Percentiles rank a stretch among this genome's conserved stretches.
phyloP scores from a whole-genome alignment of 2,888 invertebrate species.

The Argyra leucocephala region DNA sequence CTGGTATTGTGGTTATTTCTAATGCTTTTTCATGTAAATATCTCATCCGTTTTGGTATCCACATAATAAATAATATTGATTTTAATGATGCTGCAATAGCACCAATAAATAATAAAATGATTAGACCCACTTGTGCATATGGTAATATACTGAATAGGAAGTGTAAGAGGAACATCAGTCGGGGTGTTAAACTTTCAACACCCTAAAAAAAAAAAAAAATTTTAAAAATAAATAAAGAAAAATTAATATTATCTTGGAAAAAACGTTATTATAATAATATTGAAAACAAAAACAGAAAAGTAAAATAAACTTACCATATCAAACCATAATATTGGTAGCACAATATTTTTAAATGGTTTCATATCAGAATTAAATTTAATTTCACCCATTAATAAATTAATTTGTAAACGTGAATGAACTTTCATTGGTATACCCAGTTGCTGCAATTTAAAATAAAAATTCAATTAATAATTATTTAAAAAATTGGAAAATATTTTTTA shows the following conservation, averaged over 20 bases:
- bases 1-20: slow-evolving; percentile 20
- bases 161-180: slow-evolving; percentile 43
- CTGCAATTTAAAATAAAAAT: slow-evolving; percentile 38
- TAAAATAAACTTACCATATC: slow-evolving; percentile 50
- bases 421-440: slow-evolving; percentile 57
- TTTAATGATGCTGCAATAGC: slow-evolving; percentile 45
- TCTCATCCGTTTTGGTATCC: slow-evolving; percentile 27
- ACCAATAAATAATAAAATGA: slow-evolving; percentile 43
- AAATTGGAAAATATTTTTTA: no score
- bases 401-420: slow-evolving; percentile 57
- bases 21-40: slow-evolving; percentile 23
- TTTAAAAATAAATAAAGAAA: slow-evolving; percentile 4
- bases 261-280: slow-evolving; percentile 14
- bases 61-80: slow-evolving; percentile 33
- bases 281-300: slow-evolving; percentile 7
- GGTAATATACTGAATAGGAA: slow-evolving; percentile 48
- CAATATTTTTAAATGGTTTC: slow-evolving; percentile 52
- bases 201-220: no score
- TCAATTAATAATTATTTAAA: no score
- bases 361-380: slow-evolving; percentile 54
- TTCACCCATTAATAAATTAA: slow-evolving; percentile 59
- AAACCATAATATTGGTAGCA: slow-evolving; percentile 63
- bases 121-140: slow-evolving; percentile 44
- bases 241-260: no score
- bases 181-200: slow-evolving; percentile 41